Percentiles rank a stretch among this genome's conserved stretches.
Evolutionary conservation across 2,797 vertebrate species (phyloP).

Genomic region (Cynopterus sphinx): DNA sequence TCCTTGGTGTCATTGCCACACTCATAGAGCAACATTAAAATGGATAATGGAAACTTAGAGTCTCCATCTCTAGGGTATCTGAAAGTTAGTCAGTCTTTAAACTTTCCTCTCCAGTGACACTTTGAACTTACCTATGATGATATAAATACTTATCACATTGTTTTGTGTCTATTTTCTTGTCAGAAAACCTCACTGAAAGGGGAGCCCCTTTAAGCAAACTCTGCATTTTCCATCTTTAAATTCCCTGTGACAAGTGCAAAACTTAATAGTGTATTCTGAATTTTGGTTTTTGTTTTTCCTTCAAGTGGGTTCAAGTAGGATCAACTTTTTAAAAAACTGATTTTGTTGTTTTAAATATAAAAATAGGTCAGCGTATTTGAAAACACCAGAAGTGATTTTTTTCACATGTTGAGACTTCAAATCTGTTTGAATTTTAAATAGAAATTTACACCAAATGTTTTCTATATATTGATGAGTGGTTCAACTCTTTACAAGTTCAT

Average conservation of each 20-base stretch:
- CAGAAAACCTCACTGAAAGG: not conserved
- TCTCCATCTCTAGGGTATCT: too few species aligned
- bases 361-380: not conserved
- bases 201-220: not conserved
- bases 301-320: conserved; percentile 59
- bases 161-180: not conserved
- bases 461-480: not conserved
- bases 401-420: not conserved
- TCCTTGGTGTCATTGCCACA: too few species aligned
- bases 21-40: not conserved
- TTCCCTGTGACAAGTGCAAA: not conserved
- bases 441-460: not conserved
- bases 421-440: not conserved
- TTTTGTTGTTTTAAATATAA: conserved; percentile 56
- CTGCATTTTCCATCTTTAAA: not conserved
- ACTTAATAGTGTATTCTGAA: not conserved
- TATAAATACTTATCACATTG: not conserved
- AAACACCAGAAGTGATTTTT: not conserved
- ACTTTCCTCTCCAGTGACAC: not conserved
- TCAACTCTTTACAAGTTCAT: not conserved
- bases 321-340: conserved; percentile 56
- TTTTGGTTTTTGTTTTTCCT: conserved; percentile 60
- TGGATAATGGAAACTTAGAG: too few species aligned
- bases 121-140: not conserved
- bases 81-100: not conserved